Base-by-base conservation (phyloP, 2,113 vertebrate species). In the Tachuris rubrigastra region DNA sequence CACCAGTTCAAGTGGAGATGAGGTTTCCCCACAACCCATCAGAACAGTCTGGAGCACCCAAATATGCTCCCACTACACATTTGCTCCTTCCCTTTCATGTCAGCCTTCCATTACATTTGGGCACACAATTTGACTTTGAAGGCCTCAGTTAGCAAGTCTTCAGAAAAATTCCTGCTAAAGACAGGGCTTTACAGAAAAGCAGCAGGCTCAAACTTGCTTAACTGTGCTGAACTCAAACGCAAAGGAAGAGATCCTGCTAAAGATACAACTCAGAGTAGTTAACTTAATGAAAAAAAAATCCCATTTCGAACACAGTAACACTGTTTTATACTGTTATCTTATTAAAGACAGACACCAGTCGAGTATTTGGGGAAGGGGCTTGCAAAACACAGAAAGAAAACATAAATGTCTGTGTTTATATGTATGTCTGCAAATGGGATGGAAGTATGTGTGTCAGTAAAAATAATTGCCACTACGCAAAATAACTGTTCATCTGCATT, bases 1-100 rank as follows among this genome's bases (percentile, higher is more conserved):
- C 5, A n/a, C 2, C 37, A 65, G 67, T 6, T 69, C 39, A 59
- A 0, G 3, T 3, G 16, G 17, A 66, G 28, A 3, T 0, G 7
- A 10, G 2, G 5, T 13, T 65, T 47, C 15, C 49, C 28, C 39
- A 49, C n/a, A 67, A 18, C 8, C 9, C 49, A 28, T 28, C 39
- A 44, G 35, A 55, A 75, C 9, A 4, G 10, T 27, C 10, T 11
- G 20, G 30, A 74, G 27, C 30, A 63, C 8, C 2, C 33, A 75
- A 47, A 68, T 16, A 33, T 9, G 13, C 10, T 72, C 47, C 69
- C 76, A 25, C 12, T 63, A 35, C 47, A 28, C 8, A n/a, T 47
- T 23, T 62, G 4, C 50, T 80, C 46, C 69, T 71, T 67, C 55
- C 52, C 44, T 58, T 69, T 66, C 56, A 24, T 28, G 25, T 37